Evolutionary conservation across 2,888 invertebrate species (phyloP).

Genomic region (Invenusta paracnida): DNA sequence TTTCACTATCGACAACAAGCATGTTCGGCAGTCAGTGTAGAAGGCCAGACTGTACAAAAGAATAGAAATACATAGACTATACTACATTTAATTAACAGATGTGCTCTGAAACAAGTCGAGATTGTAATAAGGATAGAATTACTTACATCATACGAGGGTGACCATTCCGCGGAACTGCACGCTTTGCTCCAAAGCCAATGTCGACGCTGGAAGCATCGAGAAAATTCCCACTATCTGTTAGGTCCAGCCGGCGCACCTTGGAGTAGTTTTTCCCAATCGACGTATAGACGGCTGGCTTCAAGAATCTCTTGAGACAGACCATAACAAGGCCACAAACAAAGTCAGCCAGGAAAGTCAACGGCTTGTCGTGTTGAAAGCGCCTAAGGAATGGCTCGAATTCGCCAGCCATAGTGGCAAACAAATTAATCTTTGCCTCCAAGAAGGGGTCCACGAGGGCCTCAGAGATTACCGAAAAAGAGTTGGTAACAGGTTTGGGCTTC

Average conservation of each 20-base stretch:
- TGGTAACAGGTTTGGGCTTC: neutral
- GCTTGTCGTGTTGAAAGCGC: neutral
- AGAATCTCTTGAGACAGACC: neutral
- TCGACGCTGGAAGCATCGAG: too few relatives aligned
- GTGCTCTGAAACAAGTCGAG: too few relatives aligned
- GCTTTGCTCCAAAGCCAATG: slow-evolving; percentile 13
- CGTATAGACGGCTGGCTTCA: neutral
- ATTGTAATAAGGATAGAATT: too few relatives aligned
- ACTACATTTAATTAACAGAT: too few relatives aligned
- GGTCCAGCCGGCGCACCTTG: neutral
- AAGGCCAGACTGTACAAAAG: too few relatives aligned
- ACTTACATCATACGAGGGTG: neutral
- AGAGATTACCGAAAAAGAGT: neutral
- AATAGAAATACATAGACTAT: too few relatives aligned
- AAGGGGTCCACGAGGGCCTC: neutral
- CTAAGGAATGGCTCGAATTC: neutral
- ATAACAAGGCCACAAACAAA: neutral
- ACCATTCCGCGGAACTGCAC: neutral
- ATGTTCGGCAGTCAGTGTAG: neutral
- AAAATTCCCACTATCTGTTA: neutral
- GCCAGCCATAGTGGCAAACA: neutral
- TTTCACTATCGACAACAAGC: neutral
- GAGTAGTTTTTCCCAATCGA: neutral
- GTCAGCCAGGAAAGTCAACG: neutral
- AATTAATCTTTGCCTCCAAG: neutral